These are phyloP conservation scores for Scleropages formosus DNA, from an alignment of 2,797 vertebrate species.

Conservation along the genomic window DNA sequence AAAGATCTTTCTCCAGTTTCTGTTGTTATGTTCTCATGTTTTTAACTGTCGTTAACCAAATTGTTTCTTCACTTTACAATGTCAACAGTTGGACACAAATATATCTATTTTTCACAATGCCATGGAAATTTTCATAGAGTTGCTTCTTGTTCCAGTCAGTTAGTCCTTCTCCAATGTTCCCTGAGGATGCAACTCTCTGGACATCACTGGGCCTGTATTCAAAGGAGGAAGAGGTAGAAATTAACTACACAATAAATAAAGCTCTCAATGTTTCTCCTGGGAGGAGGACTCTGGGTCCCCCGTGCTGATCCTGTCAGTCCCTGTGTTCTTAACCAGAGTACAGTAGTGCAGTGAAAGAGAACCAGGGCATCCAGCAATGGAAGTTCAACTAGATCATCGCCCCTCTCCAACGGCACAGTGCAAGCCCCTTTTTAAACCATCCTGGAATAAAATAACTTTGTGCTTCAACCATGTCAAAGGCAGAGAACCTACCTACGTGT, in stretches of 20 bases:
- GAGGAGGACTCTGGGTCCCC: slow-evolving; percentile 31
- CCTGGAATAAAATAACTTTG: too few species aligned
- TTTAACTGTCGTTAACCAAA: too few species aligned
- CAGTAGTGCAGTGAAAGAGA: slow-evolving; percentile 18
- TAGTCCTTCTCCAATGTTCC: background rate
- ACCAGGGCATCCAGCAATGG: slow-evolving; percentile 21
- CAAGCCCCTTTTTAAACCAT: background rate
- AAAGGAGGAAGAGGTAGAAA: slow-evolving; percentile 47
- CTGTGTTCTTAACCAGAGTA: slow-evolving; percentile 20
- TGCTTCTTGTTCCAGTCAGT: background rate
- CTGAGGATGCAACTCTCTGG: slow-evolving; percentile 31
- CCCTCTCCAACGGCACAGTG: background rate
- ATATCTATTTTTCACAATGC: too few species aligned
- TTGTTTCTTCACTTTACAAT: too few species aligned
- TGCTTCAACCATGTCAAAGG: too few species aligned
- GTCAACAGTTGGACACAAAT: too few species aligned
- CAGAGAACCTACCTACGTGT: too few species aligned
- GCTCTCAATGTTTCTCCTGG: too few species aligned
- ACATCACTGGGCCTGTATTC: slow-evolving; percentile 52
- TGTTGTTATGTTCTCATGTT: background rate
- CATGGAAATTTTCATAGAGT: background rate
- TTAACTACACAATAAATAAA: slow-evolving; percentile 38
- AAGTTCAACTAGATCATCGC: slow-evolving; percentile 24
- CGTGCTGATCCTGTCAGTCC: slow-evolving; percentile 38
- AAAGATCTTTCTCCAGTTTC: background rate